These are phyloP conservation scores for Anhinga rufa DNA, from an alignment of 2,113 vertebrate genomes.

Conservation along the genomic window DNA sequence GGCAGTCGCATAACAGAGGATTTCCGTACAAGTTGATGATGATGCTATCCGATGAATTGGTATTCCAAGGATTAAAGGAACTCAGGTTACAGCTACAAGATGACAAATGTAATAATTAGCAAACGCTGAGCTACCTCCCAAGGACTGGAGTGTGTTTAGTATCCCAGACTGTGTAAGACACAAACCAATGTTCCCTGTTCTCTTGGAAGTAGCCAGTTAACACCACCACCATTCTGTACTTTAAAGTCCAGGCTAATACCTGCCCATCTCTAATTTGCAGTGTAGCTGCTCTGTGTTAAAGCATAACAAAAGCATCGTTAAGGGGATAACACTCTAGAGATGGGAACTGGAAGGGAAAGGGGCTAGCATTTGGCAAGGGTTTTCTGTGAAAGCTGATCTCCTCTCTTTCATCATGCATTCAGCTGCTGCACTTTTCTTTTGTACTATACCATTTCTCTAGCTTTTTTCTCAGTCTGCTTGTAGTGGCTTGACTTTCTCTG, in stretches of 20 bases:
- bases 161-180: background rate
- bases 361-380: background rate
- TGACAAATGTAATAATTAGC: background rate
- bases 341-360: background rate
- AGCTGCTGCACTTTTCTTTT: background rate
- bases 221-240: background rate
- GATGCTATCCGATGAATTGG: slow-evolving; percentile 26
- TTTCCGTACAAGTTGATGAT: slow-evolving; percentile 66
- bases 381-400: background rate
- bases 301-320: background rate
- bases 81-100: slow-evolving; percentile 75
- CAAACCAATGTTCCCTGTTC: background rate
- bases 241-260: background rate
- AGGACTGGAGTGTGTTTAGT: background rate
- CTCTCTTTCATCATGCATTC: background rate
- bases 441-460: background rate
- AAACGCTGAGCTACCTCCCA: background rate
- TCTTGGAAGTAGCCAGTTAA: background rate
- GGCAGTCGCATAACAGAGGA: slow-evolving; percentile 71
- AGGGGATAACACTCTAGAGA: background rate
- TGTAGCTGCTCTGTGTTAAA: background rate
- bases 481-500: background rate
- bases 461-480: background rate
- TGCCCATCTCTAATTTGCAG: background rate
- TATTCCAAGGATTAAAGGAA: slow-evolving; percentile 66